Base-by-base conservation (phyloP, 2,888 invertebrate species). In the Ophion slaviceki region DNA sequence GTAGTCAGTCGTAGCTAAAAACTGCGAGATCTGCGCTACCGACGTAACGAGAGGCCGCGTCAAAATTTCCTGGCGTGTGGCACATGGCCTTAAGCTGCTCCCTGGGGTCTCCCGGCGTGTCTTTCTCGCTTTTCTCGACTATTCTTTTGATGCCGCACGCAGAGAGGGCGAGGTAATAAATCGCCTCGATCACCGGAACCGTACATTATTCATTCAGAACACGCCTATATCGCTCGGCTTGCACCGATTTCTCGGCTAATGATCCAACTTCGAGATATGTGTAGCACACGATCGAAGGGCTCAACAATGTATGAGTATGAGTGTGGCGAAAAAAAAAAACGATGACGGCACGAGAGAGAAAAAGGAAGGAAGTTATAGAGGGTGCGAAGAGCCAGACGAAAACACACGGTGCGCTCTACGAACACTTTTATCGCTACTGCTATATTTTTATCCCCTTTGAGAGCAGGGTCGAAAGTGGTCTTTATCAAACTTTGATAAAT, bases 181-280 rank as follows among this genome's bases (percentile, higher is more conserved):
- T 86, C 80, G 84, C 82, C 79, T 66, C 84, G 86, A 84, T 86
- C 86, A 84, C 86, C 86, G 84, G 84, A 86, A 86, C 80, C 82
- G 84, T 86, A 77, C 84, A 84, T 86, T 86, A 86, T 86, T 86
- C 86, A 86, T 86, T 86, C 88, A 86, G 84, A 87, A 86, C 90
- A 89, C 89, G 89, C 90, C 86, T 86, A 80, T 77, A 76, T 76
- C 84, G 79, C 82, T 76, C 75, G 77, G 70, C 84, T 76, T 80
- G 80, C 78, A 85, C 84, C 87, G 88, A 89, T 90, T 86, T 86
- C 82, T 80, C 86, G 78, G 78, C 81, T 85, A 85, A 85, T 82
- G 82, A 81, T 82, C 78, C 78, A 82, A 82, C 40, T 76, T 74
- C 53, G 77, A 64, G 64, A 71, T 82, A 64, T 76, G 82, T 28